phyloP scores from a whole-genome alignment of 2,888 invertebrate genomes.

The Coronaproctus castanopsis region DNA sequence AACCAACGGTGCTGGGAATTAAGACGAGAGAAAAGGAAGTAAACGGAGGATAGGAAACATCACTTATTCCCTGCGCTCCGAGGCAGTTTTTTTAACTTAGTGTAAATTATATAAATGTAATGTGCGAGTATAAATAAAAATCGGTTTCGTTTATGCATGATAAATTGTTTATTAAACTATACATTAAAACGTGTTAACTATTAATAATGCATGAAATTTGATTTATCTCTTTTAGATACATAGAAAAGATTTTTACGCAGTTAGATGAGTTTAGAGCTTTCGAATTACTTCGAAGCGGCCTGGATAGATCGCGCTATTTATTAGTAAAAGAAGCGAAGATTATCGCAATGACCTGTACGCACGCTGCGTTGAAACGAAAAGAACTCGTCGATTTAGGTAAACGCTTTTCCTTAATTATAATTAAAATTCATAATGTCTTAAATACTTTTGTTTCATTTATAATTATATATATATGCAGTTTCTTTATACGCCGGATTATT shows the following conservation, averaged over 20 bases:
- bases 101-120: no score
- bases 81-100: no score
- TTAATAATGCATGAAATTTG: no score
- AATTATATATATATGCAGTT: neutral
- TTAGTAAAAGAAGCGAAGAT: slow-evolving; percentile 97
- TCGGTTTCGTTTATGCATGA: no score
- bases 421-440: neutral
- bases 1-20: no score
- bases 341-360: slow-evolving; percentile 99
- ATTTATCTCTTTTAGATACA: slow-evolving; percentile 55
- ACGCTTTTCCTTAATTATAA: slow-evolving; percentile 21
- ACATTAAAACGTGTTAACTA: no score
- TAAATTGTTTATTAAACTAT: no score
- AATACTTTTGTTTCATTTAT: neutral
- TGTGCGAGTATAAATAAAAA: no score
- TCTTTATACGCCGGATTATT: neutral
- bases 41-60: no score
- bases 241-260: slow-evolving; percentile 87
- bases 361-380: slow-evolving; percentile 88
- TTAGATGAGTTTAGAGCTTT: slow-evolving; percentile 96
- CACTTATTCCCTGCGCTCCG: no score
- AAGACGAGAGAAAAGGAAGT: no score
- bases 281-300: slow-evolving; percentile 80
- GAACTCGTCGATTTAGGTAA: slow-evolving; percentile 82
- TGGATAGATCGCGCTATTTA: slow-evolving; percentile 88